phyloP scores from a whole-genome alignment of 2,113 vertebrate genomes.

The Mobula birostris region DNA sequence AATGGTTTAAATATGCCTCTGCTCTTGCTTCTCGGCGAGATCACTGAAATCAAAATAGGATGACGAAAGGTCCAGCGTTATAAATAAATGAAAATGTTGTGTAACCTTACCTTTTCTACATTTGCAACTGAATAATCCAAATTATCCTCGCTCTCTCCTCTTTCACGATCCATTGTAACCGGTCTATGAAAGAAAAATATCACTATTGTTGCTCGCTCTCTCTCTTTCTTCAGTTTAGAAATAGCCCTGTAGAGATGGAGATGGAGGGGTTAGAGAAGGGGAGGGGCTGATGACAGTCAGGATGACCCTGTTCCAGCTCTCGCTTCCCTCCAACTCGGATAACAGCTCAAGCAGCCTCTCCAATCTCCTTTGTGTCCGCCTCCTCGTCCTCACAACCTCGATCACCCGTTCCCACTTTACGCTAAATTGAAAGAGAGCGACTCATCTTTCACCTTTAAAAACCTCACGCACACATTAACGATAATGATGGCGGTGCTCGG shows the following conservation, averaged over 20 bases:
- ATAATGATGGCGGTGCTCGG: background rate
- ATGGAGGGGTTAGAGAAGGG: background rate
- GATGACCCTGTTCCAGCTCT: conserved; percentile 31
- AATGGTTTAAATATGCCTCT: background rate
- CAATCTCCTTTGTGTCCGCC: background rate
- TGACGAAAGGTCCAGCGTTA: background rate
- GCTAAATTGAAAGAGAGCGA: background rate
- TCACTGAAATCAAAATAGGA: background rate
- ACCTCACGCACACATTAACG: background rate
- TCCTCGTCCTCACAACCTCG: background rate
- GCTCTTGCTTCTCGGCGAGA: background rate
- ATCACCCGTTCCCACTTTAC: background rate
- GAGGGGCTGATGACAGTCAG: conserved; percentile 1
- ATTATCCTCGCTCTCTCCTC: conserved; percentile 55
- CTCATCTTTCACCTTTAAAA: conserved; percentile 18
- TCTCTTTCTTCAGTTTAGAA: background rate
- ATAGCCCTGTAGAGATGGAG: background rate
- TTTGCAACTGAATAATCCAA: conserved; percentile 93
- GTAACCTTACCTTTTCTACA: conserved; percentile 80
- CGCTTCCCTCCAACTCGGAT: background rate
- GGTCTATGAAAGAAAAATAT: background rate
- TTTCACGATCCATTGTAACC: conserved; percentile 49
- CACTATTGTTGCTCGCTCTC: conserved; percentile 32
- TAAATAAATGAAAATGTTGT: conserved; percentile 11
- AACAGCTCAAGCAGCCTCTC: conserved; percentile 1